Percentiles rank a stretch among this genome's conserved stretches.
These are phyloP conservation scores for Cepaea hortensis DNA, from an alignment of 2,888 invertebrate genomes.

Conservation along the genomic window DNA sequence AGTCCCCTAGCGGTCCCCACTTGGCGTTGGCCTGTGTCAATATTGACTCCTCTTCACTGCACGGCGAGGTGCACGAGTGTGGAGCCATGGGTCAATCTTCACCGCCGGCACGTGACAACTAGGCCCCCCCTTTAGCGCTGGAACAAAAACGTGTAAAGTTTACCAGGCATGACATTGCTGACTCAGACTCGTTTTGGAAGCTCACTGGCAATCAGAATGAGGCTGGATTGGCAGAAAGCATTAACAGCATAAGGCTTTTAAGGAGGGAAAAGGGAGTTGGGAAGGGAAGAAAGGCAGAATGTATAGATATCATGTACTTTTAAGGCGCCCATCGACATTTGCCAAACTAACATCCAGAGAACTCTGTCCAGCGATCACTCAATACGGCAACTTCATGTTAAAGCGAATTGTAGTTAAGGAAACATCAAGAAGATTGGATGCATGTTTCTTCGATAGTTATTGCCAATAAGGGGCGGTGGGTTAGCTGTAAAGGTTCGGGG, in stretches of 20 bases:
- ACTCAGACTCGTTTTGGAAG: slow-evolving; percentile 8
- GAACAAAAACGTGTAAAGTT: slow-evolving; percentile 18
- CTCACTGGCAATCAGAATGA: background rate
- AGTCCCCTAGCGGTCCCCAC: slow-evolving; percentile 11
- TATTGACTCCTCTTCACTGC: slow-evolving; percentile 37
- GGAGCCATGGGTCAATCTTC: slow-evolving; percentile 7
- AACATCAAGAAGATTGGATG: background rate
- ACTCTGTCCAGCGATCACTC: background rate
- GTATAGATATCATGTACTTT: background rate
- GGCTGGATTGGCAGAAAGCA: background rate
- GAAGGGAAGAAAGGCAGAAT: background rate
- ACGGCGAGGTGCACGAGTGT: slow-evolving; percentile 8
- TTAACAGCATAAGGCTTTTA: slow-evolving; percentile 11
- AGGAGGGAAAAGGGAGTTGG: background rate
- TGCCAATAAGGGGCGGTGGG: background rate
- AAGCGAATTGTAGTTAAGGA: background rate
- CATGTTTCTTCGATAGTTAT: slow-evolving; percentile 20
- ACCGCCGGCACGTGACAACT: slow-evolving; percentile 31
- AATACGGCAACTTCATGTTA: background rate
- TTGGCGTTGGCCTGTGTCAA: slow-evolving; percentile 1
- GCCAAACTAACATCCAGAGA: background rate
- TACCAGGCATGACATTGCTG: slow-evolving; percentile 31
- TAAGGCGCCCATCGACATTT: background rate
- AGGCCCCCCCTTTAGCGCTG: background rate
- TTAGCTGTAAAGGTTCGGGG: background rate